Evolutionary conservation across 2,797 vertebrate species (phyloP).

Genomic region (Psittacula echo): DNA sequence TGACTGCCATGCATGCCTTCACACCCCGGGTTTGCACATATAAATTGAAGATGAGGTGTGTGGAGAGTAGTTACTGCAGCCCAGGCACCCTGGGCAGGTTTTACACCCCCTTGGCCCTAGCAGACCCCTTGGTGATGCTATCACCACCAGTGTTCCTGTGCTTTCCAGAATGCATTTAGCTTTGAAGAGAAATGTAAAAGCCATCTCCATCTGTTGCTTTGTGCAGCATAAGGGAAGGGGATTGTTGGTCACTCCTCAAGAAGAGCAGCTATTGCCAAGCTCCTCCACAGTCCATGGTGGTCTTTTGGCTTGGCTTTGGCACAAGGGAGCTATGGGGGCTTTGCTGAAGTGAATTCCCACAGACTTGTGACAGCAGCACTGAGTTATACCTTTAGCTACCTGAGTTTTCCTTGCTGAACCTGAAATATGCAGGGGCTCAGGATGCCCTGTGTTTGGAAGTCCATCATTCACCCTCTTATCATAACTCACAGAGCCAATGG

Average conservation of each 20-base stretch:
- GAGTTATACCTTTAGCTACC: not conserved
- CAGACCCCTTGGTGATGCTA: not conserved
- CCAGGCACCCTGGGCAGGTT: not conserved
- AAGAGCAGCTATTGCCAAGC: not conserved
- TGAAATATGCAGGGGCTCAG: not conserved
- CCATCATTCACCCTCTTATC: not conserved
- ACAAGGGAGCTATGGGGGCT: not conserved
- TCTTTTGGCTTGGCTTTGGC: not conserved
- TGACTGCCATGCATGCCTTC: not conserved
- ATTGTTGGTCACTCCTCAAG: not conserved
- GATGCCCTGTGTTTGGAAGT: not conserved
- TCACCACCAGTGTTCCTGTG: not conserved
- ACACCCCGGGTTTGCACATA: not conserved
- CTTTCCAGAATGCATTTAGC: not conserved
- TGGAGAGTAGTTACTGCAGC: not conserved
- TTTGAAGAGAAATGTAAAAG: not conserved
- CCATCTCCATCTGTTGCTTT: not conserved
- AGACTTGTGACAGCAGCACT: not conserved
- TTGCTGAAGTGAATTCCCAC: not conserved
- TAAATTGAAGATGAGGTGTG: not conserved
- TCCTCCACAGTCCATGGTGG: fast-evolving
- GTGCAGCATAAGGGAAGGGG: not conserved
- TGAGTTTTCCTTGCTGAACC: not conserved
- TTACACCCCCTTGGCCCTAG: not conserved
- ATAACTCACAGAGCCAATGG: not conserved